Conservation (phyloP, 2,888 invertebrate species). For the Eudemis profundana region DNA sequence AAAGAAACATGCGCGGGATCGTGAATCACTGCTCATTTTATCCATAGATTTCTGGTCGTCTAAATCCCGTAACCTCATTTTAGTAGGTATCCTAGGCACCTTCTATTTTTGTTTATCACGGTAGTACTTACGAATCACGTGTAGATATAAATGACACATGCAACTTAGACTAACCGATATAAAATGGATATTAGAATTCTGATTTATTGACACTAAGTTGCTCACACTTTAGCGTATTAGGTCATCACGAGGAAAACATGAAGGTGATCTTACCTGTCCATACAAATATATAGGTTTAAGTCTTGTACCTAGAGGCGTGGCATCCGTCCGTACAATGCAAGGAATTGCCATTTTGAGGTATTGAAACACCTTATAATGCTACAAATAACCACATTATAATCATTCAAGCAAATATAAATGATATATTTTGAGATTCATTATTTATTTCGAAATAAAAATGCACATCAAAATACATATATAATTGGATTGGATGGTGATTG, state of each 20-base stretch:
- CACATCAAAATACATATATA: too few relatives aligned
- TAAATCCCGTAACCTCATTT: background rate
- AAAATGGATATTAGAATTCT: background rate
- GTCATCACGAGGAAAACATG: conserved; percentile 28
- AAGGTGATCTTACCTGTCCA: conserved; percentile 25
- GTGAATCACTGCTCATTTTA: too few relatives aligned
- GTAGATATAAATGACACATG: conserved; percentile 10
- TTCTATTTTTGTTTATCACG: background rate
- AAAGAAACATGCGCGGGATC: too few relatives aligned
- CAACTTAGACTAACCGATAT: background rate
- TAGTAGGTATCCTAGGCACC: background rate
- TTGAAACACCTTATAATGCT: too few relatives aligned
- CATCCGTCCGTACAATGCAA: too few relatives aligned
- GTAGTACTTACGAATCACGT: too few relatives aligned
- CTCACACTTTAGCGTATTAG: conserved; percentile 18
- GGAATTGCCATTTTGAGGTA: too few relatives aligned
- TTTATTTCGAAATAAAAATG: too few relatives aligned
- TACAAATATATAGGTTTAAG: conserved; percentile 10
- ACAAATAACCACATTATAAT: too few relatives aligned
- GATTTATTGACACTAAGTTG: conserved; percentile 12
- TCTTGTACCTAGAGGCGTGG: background rate
- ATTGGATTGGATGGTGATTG: too few relatives aligned
- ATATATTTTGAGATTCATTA: too few relatives aligned
- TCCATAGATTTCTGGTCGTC: background rate
- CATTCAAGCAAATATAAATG: too few relatives aligned